Evolutionary conservation across 2,797 vertebrate genomes (phyloP).

Genomic region (Sebastes iracundus): DNA sequence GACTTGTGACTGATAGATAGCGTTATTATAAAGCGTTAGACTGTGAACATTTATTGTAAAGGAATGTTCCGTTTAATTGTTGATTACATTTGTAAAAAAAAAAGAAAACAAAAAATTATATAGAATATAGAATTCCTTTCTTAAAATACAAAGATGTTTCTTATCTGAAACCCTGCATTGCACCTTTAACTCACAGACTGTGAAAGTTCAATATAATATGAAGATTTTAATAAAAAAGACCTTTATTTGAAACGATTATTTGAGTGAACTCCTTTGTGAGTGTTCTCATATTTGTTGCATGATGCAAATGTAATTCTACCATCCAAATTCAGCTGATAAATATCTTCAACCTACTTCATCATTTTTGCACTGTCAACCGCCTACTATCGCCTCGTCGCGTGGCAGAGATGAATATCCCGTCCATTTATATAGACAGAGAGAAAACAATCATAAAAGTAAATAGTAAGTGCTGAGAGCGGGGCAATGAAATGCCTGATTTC

Average conservation of each 20-base stretch:
- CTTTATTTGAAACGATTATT: background rate
- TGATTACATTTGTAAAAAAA: background rate
- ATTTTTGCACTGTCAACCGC: background rate
- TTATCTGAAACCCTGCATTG: background rate
- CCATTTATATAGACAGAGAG: constrained; percentile 40
- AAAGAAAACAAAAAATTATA: too few relatives aligned
- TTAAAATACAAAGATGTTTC: background rate
- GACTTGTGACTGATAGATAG: background rate
- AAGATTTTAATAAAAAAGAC: background rate
- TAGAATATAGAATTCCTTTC: background rate
- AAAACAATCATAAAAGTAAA: constrained; percentile 63
- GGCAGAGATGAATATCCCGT: constrained; percentile 30
- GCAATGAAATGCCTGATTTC: constrained; percentile 52
- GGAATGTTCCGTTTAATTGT: background rate
- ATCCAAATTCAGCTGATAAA: constrained; percentile 15
- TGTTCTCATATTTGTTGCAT: background rate
- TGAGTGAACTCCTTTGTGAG: background rate
- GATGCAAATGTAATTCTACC: background rate
- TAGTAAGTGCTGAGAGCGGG: constrained; percentile 44
- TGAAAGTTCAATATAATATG: background rate
- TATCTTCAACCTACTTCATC: background rate
- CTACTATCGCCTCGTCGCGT: background rate
- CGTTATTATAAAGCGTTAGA: background rate
- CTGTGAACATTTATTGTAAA: background rate
- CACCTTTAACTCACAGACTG: background rate